Evolutionary conservation across 1,140 invertebrate species (phyloP).

Genomic region (Drosophila navojoa): DNA sequence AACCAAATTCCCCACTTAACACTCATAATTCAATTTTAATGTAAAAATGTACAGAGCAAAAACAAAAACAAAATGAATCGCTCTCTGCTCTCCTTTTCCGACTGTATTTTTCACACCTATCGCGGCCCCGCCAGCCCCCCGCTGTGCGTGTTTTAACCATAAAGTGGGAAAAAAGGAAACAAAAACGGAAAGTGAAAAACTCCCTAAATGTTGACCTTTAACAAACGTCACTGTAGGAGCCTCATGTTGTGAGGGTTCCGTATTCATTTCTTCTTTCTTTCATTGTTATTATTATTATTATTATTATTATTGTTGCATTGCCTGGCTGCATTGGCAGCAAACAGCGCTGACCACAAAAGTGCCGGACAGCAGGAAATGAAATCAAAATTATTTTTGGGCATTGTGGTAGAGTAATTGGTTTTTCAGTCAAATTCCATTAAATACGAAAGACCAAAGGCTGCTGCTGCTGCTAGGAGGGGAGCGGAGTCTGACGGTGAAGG

Average conservation of each 20-base stretch:
- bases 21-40: slow-evolving; percentile 24
- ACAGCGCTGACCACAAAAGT: slow-evolving; percentile 66
- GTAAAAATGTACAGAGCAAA: too few relatives aligned
- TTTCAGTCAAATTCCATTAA: slow-evolving; percentile 60
- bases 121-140: slow-evolving; percentile 29
- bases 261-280: slow-evolving; percentile 38
- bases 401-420: slow-evolving; percentile 78
- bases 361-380: slow-evolving; percentile 54
- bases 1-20: slow-evolving; percentile 7
- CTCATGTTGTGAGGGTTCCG: slow-evolving; percentile 35
- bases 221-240: slow-evolving; percentile 33
- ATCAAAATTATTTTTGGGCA: slow-evolving; percentile 75
- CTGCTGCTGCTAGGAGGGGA: neutral
- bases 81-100: slow-evolving; percentile 3
- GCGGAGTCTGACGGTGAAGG: neutral
- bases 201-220: slow-evolving; percentile 62
- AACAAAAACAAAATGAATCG: too few relatives aligned
- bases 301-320: slow-evolving; percentile 50
- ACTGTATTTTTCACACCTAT: slow-evolving; percentile 68
- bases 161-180: slow-evolving; percentile 2
- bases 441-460: neutral
- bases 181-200: slow-evolving; percentile 64
- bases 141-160: slow-evolving; percentile 33
- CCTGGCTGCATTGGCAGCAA: slow-evolving; percentile 22
- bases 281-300: slow-evolving; percentile 28